A percentile compares a stretch with the other conserved stretches of the same genome.
Conservation (phyloP, 2,113 vertebrate genomes). For the Bettongia penicillata region DNA sequence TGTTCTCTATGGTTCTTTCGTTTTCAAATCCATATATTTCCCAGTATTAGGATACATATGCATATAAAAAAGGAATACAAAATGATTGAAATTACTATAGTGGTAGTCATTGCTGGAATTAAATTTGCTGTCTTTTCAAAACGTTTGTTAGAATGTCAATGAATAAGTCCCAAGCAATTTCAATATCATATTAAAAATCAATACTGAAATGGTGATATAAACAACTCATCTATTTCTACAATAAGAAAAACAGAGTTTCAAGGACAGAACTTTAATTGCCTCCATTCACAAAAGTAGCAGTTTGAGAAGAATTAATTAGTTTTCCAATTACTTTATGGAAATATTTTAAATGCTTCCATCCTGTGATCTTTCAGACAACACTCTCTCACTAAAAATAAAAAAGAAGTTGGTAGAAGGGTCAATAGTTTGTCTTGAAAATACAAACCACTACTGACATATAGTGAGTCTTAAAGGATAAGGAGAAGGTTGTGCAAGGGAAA, state of each 20-base stretch:
- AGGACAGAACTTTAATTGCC: neutral
- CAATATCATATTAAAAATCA: neutral
- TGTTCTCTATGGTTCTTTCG: neutral
- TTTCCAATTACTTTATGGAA: neutral
- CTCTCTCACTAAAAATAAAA: neutral
- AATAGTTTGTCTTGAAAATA: neutral
- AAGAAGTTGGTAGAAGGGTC: neutral
- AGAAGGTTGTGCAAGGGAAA: neutral
- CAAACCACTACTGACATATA: neutral
- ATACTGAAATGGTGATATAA: neutral
- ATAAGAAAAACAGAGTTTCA: neutral
- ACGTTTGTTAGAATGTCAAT: neutral
- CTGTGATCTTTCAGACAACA: neutral
- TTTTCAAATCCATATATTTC: neutral
- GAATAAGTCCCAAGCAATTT: neutral
- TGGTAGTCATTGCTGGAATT: neutral
- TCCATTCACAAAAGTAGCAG: neutral
- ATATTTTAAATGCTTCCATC: neutral
- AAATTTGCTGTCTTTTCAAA: neutral
- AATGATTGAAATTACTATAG: neutral
- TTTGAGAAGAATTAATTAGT: neutral
- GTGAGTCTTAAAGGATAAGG: neutral
- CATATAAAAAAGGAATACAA: neutral
- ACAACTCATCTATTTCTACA: neutral
- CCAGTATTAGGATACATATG: neutral